Conservation (phyloP, 2,888 invertebrate genomes). For the Melanostoma scalare region DNA sequence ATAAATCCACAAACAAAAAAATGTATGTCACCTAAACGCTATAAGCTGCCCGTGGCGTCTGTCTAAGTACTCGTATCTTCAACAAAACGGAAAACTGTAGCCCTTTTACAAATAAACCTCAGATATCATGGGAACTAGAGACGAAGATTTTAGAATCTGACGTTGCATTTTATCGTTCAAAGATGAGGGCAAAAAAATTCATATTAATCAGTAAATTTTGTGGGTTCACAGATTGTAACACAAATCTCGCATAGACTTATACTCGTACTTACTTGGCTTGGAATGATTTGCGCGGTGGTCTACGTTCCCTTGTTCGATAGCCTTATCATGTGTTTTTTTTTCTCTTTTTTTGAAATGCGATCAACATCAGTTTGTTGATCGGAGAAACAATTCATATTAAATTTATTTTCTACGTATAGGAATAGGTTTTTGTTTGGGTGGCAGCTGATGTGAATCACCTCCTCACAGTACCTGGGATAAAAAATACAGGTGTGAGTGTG, state of each 20-base stretch:
- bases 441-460: conserved; percentile 36
- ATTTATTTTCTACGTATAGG: neutral
- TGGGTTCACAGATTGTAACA: conserved; percentile 16
- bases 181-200: conserved; percentile 36
- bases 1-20: neutral
- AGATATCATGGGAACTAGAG: conserved; percentile 54
- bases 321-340: conserved; percentile 34
- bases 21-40: neutral
- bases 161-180: conserved; percentile 45
- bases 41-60: neutral
- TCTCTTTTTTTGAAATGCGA: conserved; percentile 44
- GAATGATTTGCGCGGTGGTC: conserved; percentile 21
- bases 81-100: conserved; percentile 31
- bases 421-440: conserved; percentile 20
- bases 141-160: conserved; percentile 15
- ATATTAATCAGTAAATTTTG: conserved; percentile 11
- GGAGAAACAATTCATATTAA: conserved; percentile 19
- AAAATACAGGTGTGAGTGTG: too few species aligned
- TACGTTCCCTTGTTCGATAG: neutral
- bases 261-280: neutral
- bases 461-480: too few species aligned
- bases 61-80: neutral
- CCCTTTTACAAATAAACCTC: conserved; percentile 32
- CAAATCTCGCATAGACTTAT: conserved; percentile 15
- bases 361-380: conserved; percentile 41